Conservation (phyloP, 2,797 vertebrate genomes). For the Tenualosa thibaudeaui region DNA sequence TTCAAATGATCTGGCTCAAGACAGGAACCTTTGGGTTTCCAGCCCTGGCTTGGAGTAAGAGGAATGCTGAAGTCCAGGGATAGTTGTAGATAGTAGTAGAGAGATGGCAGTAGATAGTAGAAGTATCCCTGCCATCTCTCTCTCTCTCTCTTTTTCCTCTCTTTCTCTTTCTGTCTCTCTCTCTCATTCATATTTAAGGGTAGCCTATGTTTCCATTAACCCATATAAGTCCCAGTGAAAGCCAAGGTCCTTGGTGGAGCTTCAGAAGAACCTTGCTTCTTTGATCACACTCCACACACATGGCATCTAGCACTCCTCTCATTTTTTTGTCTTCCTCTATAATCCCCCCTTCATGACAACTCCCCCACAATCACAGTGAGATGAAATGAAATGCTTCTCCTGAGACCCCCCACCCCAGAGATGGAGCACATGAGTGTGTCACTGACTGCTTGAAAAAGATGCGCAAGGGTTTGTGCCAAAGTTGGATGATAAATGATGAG, state of each 20-base stretch:
- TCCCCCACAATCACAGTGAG: neutral
- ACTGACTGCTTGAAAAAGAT: no score
- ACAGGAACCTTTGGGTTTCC: neutral
- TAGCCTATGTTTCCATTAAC: constrained; percentile 27
- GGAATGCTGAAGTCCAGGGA: neutral
- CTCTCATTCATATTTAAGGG: constrained; percentile 37
- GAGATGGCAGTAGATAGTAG: no score
- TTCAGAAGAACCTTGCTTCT: neutral
- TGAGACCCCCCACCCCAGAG: no score
- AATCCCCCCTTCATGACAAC: no score
- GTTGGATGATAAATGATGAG: no score
- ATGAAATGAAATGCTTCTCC: no score
- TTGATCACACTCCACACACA: neutral
- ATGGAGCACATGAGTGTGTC: no score
- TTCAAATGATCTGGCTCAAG: neutral
- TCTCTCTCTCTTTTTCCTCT: neutral
- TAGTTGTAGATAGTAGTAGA: neutral
- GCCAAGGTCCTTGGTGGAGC: neutral
- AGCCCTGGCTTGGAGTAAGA: neutral
- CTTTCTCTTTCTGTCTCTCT: neutral
- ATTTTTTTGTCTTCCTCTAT: neutral
- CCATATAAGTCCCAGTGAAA: neutral
- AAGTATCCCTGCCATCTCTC: neutral
- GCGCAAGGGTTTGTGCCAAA: no score
- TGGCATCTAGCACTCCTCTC: neutral